Evolutionary conservation across 2,797 vertebrate species (phyloP), one percentile per base, ranked within the genome.

Genomic region (Zalophus californianus): DNA sequence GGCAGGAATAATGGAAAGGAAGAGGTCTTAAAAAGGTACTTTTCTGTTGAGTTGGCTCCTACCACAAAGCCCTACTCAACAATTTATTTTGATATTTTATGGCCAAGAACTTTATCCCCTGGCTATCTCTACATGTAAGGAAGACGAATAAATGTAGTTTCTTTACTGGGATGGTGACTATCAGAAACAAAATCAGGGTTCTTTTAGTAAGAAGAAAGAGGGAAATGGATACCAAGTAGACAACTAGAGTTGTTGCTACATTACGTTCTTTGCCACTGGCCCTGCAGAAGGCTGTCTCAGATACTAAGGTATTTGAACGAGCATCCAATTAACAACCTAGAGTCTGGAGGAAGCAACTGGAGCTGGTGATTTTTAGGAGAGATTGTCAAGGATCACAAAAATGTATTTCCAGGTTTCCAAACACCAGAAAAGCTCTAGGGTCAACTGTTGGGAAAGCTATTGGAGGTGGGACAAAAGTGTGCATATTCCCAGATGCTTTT

Each of bases 361-460:
- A 80, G 38, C 2, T 5, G 21, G 0, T 72, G 52, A 52, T 44
- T 10, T 93, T 78, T n/a, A 50, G 50, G 27, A 25, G 66, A 56
- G 35, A 73, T 52, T 87, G 64, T 56, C 66, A 62, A 70, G 60
- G 58, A 75, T 77, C 41, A 62, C 35, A 78, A 80, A 95, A 95
- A 75, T 87, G 16, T 25, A 84, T 87, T 91, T 91, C 38, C 48
- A 90, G 62, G 82, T 54, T 35, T 95, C 44, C 35, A 93, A 82
- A 72, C 50, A 60, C 13, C 54, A 79, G 90, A 68, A 79, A 64
- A 29, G 9, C 27, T 60, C 72, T n/a, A 12, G 29, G 35, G 2
- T 77, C 73, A 95, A 66, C 56, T 84, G 3, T 62, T 94, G 80
- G 41, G 66, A 79, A 97, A 93, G 38, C 27, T 38, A 9, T 12